Percentiles rank a stretch among this genome's conserved stretches.
Evolutionary conservation across 1,140 invertebrate species (phyloP).

Genomic region (Drosophila sp.): DNA sequence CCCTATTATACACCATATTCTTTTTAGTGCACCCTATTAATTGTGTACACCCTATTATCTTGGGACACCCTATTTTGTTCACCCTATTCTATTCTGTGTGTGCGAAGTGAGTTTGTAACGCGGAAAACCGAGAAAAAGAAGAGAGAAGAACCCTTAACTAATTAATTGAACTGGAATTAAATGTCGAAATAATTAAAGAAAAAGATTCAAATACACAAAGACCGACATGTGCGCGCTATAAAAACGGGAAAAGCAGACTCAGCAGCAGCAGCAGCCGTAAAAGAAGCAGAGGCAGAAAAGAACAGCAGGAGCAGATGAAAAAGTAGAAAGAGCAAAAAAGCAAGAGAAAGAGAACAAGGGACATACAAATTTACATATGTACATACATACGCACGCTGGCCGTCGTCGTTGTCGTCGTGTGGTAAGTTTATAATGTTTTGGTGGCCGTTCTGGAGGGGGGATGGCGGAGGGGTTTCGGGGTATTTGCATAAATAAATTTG

Average conservation of each 20-base stretch:
- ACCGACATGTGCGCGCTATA: constrained; percentile 9
- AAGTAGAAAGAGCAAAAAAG: constrained; percentile 10
- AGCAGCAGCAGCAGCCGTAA: constrained; percentile 27
- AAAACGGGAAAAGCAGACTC: constrained; percentile 5
- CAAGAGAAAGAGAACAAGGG: constrained; percentile 2
- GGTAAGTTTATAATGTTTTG: constrained; percentile 21
- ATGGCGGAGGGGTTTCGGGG: not conserved
- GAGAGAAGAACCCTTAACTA: constrained; percentile 11
- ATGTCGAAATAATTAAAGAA: constrained; percentile 16
- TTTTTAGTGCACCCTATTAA: not conserved
- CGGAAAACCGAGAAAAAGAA: constrained; percentile 11
- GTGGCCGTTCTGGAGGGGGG: not conserved
- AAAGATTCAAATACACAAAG: not conserved
- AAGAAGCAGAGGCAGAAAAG: constrained; percentile 16
- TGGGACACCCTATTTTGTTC: constrained; percentile 8
- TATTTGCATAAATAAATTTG: constrained; percentile 8
- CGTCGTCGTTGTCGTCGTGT: constrained; percentile 19
- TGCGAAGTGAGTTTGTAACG: constrained; percentile 17
- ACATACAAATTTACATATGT: constrained; percentile 25
- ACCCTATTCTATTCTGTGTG: constrained; percentile 13
- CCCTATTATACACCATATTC: not conserved
- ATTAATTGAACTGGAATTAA: constrained; percentile 17
- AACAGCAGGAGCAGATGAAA: constrained; percentile 15
- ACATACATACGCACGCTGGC: constrained; percentile 19
- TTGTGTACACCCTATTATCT: constrained; percentile 1